Base-by-base conservation (phyloP, 2,888 invertebrate species). In the Orthonychiurus folsomi region DNA sequence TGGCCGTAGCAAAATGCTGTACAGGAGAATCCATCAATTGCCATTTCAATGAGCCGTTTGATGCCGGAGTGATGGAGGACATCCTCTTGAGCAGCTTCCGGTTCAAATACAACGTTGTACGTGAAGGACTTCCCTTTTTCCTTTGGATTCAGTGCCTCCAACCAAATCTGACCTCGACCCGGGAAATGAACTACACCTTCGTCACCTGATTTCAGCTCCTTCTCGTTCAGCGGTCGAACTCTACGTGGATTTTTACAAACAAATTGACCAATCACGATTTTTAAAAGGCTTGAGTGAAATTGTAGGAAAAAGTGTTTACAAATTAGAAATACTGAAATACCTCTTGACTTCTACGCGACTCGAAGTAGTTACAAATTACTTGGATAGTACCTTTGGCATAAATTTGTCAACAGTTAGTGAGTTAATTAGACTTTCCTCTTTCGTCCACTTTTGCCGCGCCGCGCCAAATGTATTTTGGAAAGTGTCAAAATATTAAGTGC, bases 1-100 rank as follows among this genome's bases (percentile, higher is more conserved):
- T 95, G 95, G 1, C 95, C 95, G 78, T 95, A 95, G 76, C 95
- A 95, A 78, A 95, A 91, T 26, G 88, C 89, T 1, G 95, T 95
- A 75, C 93, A 92, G 28, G 89, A 87, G 77, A 93, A 95, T 24
- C 95, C 95, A 76, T 93, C 92, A 48, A 94, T 85, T 1, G 93
- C 89, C 92, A 94, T 93, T 76, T 93, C 91, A 63, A 95, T 85
- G 20, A 95, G 84, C 59, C 89, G 82, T 75, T 90, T 93, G 66
- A 94, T 85, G 1, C 94, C 94, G 0, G 89, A 93, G 79, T 88
- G 90, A 76, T 93, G 89, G 64, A 95, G 80, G 55, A 95, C 84
- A 75, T 94, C 94, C 74, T 84, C 84, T 74, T 85, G 85, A 0
- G 87, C 87, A 0, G 94, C 91, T 9, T 89, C 89, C 0, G 92